Base-by-base conservation (phyloP, 2,888 invertebrate species). In the Zhengitettix transpicula region DNA sequence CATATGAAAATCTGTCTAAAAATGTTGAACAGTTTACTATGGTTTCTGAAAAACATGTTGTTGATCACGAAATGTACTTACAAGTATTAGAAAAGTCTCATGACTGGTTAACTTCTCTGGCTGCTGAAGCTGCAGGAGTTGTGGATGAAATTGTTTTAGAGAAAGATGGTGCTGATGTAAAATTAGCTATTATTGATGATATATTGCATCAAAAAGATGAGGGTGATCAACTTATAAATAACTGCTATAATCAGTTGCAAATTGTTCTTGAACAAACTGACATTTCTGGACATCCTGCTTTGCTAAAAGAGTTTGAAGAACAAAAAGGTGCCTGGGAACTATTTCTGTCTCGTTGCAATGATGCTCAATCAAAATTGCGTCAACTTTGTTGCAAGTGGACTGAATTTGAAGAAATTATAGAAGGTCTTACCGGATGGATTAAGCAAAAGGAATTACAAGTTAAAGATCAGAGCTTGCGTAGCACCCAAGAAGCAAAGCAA, bases 391-490 rank as follows among this genome's bases (percentile, higher is more conserved):
- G 82, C 55, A 84, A 89, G 69, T 91, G 90, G 84, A 84, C 84
- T 53, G 84, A 88, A 69, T 89, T 90, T 66, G 88, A 89, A 67
- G 81, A 81, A 56, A 79, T 84, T 17, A 80, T 92, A 42, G 87
- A 90, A 64, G 81, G 81, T 60, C 75, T 95, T 1, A 87, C 87
- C 68, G 78, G 81, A 56, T 96, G 95, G 95, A 77, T 92, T 57
- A 90, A 89, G 70, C 79, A 84, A 57, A 88, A 88, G 69, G 95
- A 96, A 73, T 80, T 81, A 56, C 84, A 87, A 69, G 81, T 94
- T 0, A 89, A 93, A 72, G 92, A 93, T 70, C 92, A 92, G 72
- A 89, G 89, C 65, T 77, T 94, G 1, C 90, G 89, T 72, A 91
- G 85, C 68, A 89, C 86, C 7, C 81, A 89, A 42, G 89, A 89